A percentile compares a stretch with the other conserved stretches of the same genome.
phyloP scores from a whole-genome alignment of 1,140 invertebrate genomes.

The Stenopsyche tienmushanensis region DNA sequence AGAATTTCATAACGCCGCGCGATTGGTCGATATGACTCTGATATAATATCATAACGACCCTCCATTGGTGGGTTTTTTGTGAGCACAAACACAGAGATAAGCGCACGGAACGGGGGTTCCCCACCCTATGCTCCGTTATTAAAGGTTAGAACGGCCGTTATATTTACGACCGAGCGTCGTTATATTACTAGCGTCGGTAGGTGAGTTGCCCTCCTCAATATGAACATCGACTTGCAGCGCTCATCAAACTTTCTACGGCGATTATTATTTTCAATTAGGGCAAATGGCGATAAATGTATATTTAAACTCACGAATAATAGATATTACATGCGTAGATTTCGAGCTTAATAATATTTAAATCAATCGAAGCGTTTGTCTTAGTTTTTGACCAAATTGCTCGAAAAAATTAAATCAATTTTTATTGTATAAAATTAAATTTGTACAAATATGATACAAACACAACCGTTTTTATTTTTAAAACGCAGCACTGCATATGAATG shows the following conservation, averaged over 20 bases:
- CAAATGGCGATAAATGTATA: not conserved
- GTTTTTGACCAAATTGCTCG: too few species aligned
- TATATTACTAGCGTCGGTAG: conserved; percentile 47
- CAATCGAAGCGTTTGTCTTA: too few species aligned
- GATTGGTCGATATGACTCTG: conserved; percentile 52
- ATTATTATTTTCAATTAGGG: not conserved
- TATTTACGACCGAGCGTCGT: conserved; percentile 46
- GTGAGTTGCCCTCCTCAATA: conserved; percentile 25
- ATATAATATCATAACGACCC: conserved; percentile 57
- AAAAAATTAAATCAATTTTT: too few species aligned
- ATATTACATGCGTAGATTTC: not conserved
- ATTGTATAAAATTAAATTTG: too few species aligned
- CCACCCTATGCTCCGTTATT: conserved; percentile 45
- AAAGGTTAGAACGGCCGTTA: conserved; percentile 52
- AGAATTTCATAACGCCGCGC: conserved; percentile 53
- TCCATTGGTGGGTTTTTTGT: conserved; percentile 49
- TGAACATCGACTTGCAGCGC: conserved; percentile 13
- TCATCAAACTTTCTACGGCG: not conserved
- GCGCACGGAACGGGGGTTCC: conserved; percentile 31
- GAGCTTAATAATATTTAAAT: not conserved
- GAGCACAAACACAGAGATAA: not conserved
- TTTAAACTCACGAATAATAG: not conserved
- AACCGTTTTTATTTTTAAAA: too few species aligned
- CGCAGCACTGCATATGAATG: too few species aligned
- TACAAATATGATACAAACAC: too few species aligned